Percentiles rank a stretch among this genome's conserved stretches.
phyloP scores from a whole-genome alignment of 2,113 vertebrate species.

The Leptodactylus fuscus region DNA sequence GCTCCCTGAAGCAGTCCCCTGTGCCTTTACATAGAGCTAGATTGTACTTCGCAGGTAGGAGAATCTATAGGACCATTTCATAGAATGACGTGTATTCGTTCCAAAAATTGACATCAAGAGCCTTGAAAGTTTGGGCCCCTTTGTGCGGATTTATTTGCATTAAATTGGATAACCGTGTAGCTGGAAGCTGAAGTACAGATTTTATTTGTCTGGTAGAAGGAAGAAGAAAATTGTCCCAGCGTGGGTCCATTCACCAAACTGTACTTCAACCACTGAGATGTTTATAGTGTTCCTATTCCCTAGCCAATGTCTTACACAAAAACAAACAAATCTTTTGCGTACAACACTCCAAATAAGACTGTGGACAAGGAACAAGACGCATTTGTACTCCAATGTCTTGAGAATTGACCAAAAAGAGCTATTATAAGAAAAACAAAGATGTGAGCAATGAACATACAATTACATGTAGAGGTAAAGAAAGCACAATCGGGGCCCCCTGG shows the following conservation, averaged over 20 bases:
- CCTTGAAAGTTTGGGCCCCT: neutral
- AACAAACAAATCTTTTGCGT: neutral
- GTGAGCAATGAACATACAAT: neutral
- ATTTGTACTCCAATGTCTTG: neutral
- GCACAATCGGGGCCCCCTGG: neutral
- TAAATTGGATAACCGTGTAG: neutral
- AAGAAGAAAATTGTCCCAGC: conserved; percentile 31
- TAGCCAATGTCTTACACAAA: neutral
- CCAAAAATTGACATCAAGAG: no score
- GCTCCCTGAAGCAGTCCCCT: conserved; percentile 18
- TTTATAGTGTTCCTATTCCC: neutral
- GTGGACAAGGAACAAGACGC: neutral
- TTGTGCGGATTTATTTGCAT: conserved; percentile 11
- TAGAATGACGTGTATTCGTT: neutral
- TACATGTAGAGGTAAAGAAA: neutral
- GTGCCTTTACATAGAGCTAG: neutral
- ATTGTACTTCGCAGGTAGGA: conserved; percentile 2
- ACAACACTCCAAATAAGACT: neutral
- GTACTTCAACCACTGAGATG: neutral
- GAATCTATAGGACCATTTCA: conserved; percentile 1
- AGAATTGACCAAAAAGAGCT: neutral
- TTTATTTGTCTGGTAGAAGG: neutral
- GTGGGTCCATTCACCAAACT: neutral
- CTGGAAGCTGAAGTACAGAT: neutral
- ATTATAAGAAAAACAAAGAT: neutral